Evolutionary conservation across 1,140 invertebrate species (phyloP).

Genomic region (Calycopis cecrops): DNA sequence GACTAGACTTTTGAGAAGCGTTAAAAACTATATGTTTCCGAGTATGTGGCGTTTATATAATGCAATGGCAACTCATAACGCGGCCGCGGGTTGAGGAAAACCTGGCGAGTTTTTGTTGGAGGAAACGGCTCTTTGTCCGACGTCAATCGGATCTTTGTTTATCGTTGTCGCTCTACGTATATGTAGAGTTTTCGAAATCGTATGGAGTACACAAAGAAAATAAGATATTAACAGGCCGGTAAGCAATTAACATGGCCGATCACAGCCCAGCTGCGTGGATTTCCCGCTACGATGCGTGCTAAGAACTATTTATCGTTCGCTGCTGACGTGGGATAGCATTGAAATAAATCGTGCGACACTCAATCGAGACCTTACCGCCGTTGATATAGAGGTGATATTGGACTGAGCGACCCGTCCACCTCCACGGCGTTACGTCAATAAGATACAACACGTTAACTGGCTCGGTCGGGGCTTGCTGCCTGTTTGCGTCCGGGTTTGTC

Average conservation of each 20-base stretch:
- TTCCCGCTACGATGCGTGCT: conserved; percentile 67
- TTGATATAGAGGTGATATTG: conserved; percentile 48
- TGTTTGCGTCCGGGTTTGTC: conserved; percentile 66
- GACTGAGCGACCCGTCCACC: conserved; percentile 44
- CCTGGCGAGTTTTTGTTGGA: not conserved
- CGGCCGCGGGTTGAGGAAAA: not conserved
- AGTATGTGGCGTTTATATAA: too few species aligned
- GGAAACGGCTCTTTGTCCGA: not conserved
- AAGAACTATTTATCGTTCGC: conserved; percentile 67
- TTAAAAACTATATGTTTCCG: too few species aligned
- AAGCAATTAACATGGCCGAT: conserved; percentile 66
- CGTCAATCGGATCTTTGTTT: not conserved
- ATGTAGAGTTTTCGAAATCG: not conserved
- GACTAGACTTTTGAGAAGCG: too few species aligned
- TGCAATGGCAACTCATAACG: not conserved
- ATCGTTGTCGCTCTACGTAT: not conserved
- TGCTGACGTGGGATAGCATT: conserved; percentile 50
- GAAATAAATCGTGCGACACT: conserved; percentile 3
- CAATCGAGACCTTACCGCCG: conserved; percentile 20
- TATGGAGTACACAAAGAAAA: conserved; percentile 33
- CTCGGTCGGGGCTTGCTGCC: conserved; percentile 53
- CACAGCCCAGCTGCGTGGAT: conserved; percentile 68
- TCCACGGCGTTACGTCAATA: conserved; percentile 69
- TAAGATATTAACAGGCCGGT: conserved; percentile 53
- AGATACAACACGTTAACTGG: conserved; percentile 66